Evolutionary conservation across 2,888 invertebrate genomes (phyloP), one percentile per base, ranked within the genome.

Genomic region (Allolobophora icterica): DNA sequence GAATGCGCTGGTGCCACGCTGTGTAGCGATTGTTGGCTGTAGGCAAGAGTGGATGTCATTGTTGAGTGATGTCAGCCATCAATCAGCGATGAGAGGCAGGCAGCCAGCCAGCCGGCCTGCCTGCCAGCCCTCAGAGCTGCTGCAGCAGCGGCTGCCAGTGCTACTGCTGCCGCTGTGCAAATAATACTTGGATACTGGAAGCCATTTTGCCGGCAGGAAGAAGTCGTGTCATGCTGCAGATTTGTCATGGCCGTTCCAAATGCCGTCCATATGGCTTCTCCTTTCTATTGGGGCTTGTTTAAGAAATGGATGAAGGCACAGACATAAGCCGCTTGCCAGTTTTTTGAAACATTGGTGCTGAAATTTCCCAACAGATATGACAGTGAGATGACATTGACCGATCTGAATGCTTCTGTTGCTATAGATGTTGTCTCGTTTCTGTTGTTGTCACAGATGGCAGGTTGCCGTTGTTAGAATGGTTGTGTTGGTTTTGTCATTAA

Each of bases 61-160:
- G 87, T 87, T 87, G 87, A 87, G 87, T 87, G 87, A 87, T 87
- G 87, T 87, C 87, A 87, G 87, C 87, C 87, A 87, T 87, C 87
- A 87, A 87, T 87, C 87, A 87, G 30, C 38, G 87, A 87, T 38
- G 35, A 87, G 87, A 87, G 87, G 87, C 87, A 87, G 87, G 19
- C 87, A 87, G 87, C 35, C 87, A 87, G 87, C 87, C 35, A 35
- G 87, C 84, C 84, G 21, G 84, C 84, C 84, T 8, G 84, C 84
- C 87, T 35, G 87, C 87, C 87, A 87, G 87, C 87, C 87, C 71
- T 71, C 71, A n/a, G 71, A 38, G 87, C 87, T 38, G 34, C 19
- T 13, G 87, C 35, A 38, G 15, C 84, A 33, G 87, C 87, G 35
- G 35, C 35, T 87, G 87, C 87, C 87, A 21, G 35, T 84, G 33